Conservation (phyloP, 2,797 vertebrate species). For the Apogon hyalosoma region DNA sequence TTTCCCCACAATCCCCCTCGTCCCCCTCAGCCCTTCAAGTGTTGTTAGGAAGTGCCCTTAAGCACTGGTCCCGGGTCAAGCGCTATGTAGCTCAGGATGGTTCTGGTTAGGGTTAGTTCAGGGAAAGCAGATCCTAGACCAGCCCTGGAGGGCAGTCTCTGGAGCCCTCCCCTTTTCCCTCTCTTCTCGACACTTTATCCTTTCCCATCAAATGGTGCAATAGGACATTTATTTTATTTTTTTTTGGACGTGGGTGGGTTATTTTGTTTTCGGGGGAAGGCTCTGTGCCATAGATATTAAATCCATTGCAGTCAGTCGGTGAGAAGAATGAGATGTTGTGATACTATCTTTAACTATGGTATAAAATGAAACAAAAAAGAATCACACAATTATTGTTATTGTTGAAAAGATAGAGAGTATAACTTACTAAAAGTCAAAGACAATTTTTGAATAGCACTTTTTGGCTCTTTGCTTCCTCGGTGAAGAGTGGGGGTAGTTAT, state of each 20-base stretch:
- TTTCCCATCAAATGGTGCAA: conserved; percentile 87
- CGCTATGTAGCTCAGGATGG: conserved; percentile 83
- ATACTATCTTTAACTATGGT: conserved; percentile 76
- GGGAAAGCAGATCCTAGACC: conserved; percentile 86
- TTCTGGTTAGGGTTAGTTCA: conserved; percentile 83
- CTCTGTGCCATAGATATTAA: conserved; percentile 86
- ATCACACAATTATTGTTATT: conserved; percentile 78
- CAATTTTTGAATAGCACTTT: conserved; percentile 86
- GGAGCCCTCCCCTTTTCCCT: conserved; percentile 77
- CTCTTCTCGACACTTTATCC: conserved; percentile 81
- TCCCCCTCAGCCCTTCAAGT: conserved; percentile 64
- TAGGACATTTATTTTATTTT: conserved; percentile 78
- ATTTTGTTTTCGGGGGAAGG: conserved; percentile 71
- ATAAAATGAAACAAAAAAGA: conserved; percentile 72
- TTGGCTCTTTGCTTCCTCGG: conserved; percentile 83
- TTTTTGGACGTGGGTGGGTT: conserved; percentile 72
- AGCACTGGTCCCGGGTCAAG: conserved; percentile 86
- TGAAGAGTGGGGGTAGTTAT: conserved; percentile 82
- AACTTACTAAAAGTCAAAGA: conserved; percentile 82
- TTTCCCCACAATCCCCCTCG: conserved; percentile 22
- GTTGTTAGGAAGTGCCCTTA: conserved; percentile 86
- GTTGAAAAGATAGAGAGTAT: conserved; percentile 80
- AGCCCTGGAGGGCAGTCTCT: conserved; percentile 84
- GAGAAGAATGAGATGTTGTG: conserved; percentile 78
- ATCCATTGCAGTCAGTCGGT: conserved; percentile 80